Percentiles rank a stretch among this genome's conserved stretches.
Conservation (phyloP, 37 sponge, comb jelly and placozoan species). For the Theonella swinhoei region DNA sequence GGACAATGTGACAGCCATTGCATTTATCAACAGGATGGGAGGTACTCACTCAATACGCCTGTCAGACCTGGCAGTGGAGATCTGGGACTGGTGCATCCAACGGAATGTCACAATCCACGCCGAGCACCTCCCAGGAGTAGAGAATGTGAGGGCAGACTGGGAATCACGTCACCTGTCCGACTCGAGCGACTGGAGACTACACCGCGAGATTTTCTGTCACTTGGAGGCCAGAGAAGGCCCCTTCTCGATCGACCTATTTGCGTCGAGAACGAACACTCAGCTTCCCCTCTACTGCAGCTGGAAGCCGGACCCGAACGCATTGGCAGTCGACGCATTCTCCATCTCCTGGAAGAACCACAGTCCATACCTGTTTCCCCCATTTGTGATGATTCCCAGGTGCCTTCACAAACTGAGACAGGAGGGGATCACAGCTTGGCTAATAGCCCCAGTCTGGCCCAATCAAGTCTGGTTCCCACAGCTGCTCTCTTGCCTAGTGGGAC, state of each 20-base stretch:
- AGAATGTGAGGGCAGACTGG: constrained; percentile 47
- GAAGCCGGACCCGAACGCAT: constrained; percentile 31
- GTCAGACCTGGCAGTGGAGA: constrained; percentile 23
- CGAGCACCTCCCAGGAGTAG: constrained; percentile 42
- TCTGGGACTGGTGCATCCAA: constrained; percentile 37
- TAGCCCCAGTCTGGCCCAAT: constrained; percentile 36
- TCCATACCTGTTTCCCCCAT: constrained; percentile 23
- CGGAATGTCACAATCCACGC: constrained; percentile 24
- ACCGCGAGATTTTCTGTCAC: constrained; percentile 4
- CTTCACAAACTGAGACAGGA: constrained; percentile 20
- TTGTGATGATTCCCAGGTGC: constrained; percentile 12
- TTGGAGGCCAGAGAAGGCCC: constrained; percentile 2
- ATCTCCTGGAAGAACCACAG: not conserved
- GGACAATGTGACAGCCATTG: constrained; percentile 27
- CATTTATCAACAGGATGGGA: constrained; percentile 36
- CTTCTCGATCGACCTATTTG: constrained; percentile 39
- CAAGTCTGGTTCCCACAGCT: constrained; percentile 45
- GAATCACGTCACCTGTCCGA: constrained; percentile 7
- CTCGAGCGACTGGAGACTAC: constrained; percentile 8
- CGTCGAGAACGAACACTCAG: not conserved
- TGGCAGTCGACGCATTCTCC: constrained; percentile 6
- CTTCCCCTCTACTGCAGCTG: not conserved
- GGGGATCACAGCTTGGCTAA: not conserved
- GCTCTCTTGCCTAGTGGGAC: not conserved
- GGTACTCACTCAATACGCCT: constrained; percentile 31